These are phyloP conservation scores for Drosophila sordidula DNA, from an alignment of 2,888 invertebrate genomes.

Conservation along the genomic window DNA sequence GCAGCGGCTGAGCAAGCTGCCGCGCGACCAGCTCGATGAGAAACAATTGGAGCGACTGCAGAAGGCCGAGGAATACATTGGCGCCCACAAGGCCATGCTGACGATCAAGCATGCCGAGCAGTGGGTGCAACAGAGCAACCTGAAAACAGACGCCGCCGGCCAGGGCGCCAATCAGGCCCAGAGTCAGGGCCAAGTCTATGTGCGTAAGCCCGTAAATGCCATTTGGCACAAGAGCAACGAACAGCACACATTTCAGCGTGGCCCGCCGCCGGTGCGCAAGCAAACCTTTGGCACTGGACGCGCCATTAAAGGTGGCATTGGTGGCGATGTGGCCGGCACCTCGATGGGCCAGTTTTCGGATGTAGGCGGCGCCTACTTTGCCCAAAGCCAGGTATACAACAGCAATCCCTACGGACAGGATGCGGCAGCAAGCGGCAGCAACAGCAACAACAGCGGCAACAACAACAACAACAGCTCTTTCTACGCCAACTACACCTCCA, in stretches of 20 bases:
- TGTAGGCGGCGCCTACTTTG: constrained; percentile 29
- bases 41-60: constrained; percentile 62
- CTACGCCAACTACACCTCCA: constrained; percentile 51
- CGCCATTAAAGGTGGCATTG: constrained; percentile 63
- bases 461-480: constrained; percentile 35
- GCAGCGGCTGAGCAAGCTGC: constrained; percentile 75
- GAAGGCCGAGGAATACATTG: constrained; percentile 73
- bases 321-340: constrained; percentile 20
- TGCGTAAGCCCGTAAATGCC: constrained; percentile 46
- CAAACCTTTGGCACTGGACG: constrained; percentile 60
- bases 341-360: constrained; percentile 33
- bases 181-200: constrained; percentile 53
- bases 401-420: constrained; percentile 32
- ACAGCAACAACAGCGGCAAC: constrained; percentile 17
- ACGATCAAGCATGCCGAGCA: constrained; percentile 73
- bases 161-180: background rate
- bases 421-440: constrained; percentile 1
- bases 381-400: constrained; percentile 23
- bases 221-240: constrained; percentile 44
- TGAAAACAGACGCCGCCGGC: background rate
- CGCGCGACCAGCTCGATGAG: constrained; percentile 69
- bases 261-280: constrained; percentile 17
- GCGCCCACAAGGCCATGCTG: constrained; percentile 71
- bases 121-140: constrained; percentile 67
- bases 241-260: constrained; percentile 27